These are phyloP conservation scores for Drosophila neotestacea DNA, from an alignment of 2,888 invertebrate species.

Conservation along the genomic window DNA sequence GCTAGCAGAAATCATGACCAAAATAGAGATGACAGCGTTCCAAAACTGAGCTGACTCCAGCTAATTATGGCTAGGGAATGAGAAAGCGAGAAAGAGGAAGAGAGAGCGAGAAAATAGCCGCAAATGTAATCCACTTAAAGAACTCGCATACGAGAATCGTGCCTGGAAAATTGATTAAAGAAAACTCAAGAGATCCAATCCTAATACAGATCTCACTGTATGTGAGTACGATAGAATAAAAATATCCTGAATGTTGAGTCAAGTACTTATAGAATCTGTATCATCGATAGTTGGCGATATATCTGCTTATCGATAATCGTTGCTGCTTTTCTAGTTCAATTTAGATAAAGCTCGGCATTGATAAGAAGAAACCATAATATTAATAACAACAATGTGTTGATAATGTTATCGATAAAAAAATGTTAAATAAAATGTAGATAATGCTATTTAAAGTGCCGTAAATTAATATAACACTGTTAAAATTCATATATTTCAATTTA, in stretches of 20 bases:
- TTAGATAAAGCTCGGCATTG: too few species aligned
- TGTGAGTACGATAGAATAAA: too few species aligned
- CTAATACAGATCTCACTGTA: not conserved
- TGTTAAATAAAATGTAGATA: too few species aligned
- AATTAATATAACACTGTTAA: slow-evolving; percentile 1
- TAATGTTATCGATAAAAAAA: too few species aligned
- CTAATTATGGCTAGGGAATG: slow-evolving; percentile 39
- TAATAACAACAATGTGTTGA: too few species aligned
- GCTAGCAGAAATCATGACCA: slow-evolving; percentile 65
- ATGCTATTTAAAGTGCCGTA: not conserved
- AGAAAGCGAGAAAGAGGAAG: not conserved
- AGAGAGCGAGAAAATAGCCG: not conserved
- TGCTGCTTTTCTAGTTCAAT: too few species aligned
- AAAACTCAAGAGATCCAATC: not conserved
- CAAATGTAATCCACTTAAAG: slow-evolving; percentile 1
- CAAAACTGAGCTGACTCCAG: slow-evolving; percentile 17
- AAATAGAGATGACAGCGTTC: slow-evolving; percentile 65
- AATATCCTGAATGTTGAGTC: too few species aligned
- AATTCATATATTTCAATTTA: slow-evolving; percentile 6
- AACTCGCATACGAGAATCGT: not conserved
- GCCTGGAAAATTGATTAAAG: not conserved
- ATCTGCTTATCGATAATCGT: not conserved
- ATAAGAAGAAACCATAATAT: too few species aligned
- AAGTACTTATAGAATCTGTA: too few species aligned
- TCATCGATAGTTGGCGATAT: too few species aligned